Evolutionary conservation across 2,888 invertebrate species (phyloP).

Genomic region (Megalurothrips usitatus): DNA sequence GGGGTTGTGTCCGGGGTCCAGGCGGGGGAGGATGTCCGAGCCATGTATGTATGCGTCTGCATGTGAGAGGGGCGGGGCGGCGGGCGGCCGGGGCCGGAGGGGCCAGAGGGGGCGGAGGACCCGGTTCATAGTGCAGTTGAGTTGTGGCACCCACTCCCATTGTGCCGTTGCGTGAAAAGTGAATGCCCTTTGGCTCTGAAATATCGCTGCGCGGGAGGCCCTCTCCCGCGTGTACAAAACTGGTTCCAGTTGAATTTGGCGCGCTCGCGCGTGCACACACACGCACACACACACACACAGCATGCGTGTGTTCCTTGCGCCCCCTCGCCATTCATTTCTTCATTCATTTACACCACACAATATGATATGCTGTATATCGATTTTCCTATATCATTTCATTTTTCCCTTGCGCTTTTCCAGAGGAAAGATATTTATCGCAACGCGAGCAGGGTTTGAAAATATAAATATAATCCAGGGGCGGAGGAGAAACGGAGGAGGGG

Average conservation of each 20-base stretch:
- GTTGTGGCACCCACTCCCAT: constrained; percentile 13
- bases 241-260: constrained; percentile 26
- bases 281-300: neutral
- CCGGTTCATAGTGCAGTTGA: constrained; percentile 16
- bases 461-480: no score
- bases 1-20: no score
- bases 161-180: constrained; percentile 4
- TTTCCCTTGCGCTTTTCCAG: no score
- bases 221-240: constrained; percentile 3
- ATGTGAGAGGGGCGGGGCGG: neutral
- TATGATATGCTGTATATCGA: no score
- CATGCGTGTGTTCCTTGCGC: no score
- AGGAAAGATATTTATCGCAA: no score
- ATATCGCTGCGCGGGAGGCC: neutral
- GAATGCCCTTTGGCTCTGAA: constrained; percentile 20
- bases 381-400: no score
- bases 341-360: no score
- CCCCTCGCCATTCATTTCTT: no score
- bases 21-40: no score
- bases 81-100: neutral
- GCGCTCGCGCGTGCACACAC: neutral
- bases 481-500: no score
- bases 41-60: neutral
- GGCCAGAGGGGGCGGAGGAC: neutral
- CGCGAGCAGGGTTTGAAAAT: no score